Base-by-base conservation (phyloP, 1,140 invertebrate species). In the Cotesia typhae region DNA sequence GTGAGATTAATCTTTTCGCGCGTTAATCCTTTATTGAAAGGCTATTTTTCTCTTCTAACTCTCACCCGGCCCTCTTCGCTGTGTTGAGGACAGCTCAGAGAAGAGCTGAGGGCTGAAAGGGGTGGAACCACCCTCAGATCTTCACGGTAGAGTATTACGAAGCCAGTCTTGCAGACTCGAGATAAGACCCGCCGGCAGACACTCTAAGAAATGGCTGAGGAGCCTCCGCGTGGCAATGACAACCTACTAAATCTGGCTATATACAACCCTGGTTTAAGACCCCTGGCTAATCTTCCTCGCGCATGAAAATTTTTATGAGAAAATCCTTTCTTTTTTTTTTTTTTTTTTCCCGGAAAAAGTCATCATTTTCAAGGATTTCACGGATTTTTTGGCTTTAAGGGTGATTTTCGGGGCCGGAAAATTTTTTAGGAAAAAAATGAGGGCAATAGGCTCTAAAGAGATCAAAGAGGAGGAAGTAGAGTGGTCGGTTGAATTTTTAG, bases 81-180 rank as follows among this genome's bases (percentile, higher is more conserved):
- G 28, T 28, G 28, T 28, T 28, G 28, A 28, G 28, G 28, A 28
- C 28, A 28, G 1, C 28, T 0, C 17, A 17, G 17, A 17, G 17
- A 17, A 17, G 17, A 28, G 3, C 28, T 28, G 28, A 28, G 28
- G 28, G 28, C 28, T 28, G 28, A 28, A 1, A 28, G 28, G 3
- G 28, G 1, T 28, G 28, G 28, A 28, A 28, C 28, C 28, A 28
- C 28, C 28, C 28, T 28, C 28, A 28, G 53, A 20, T n/a, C 53
- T 20, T 87, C 60, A 74, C 75, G 41, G 69, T 67, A 79, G 80
- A 78, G 81, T 83, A 86, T 86, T 86, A 86, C 82, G 75, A 82
- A 77, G 85, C 80, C 85, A 87, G 82, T 86, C 84, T 87, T 86
- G 85, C 85, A 85, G 81, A 87, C 76, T 81, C 68, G 76, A 85